Evolutionary conservation across 2,888 invertebrate species (phyloP).

Genomic region (Lissonota sp.): DNA sequence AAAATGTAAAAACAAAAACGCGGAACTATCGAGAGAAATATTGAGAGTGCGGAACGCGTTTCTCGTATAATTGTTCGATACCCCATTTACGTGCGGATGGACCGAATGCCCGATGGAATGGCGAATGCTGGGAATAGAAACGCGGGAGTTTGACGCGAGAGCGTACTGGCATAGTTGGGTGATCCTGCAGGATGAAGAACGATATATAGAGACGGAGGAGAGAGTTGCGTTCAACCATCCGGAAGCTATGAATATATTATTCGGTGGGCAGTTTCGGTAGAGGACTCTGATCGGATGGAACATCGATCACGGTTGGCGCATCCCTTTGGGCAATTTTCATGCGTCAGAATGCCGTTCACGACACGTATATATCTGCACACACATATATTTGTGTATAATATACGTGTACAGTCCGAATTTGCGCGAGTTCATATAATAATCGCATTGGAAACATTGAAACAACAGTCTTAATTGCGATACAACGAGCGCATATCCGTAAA

Average conservation of each 20-base stretch:
- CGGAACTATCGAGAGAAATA: constrained; percentile 37
- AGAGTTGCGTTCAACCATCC: constrained; percentile 81
- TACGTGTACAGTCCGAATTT: neutral
- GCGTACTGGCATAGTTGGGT: constrained; percentile 36
- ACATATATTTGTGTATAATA: neutral
- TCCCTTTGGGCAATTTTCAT: constrained; percentile 83
- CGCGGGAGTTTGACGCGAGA: constrained; percentile 47
- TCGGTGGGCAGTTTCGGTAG: constrained; percentile 82
- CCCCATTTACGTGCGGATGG: constrained; percentile 71
- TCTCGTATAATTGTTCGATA: constrained; percentile 73
- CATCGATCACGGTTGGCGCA: constrained; percentile 82
- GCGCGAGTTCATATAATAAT: neutral
- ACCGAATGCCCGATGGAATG: constrained; percentile 60
- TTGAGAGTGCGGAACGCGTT: constrained; percentile 62
- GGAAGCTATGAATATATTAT: constrained; percentile 84
- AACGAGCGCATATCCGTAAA: neutral
- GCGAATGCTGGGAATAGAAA: constrained; percentile 19
- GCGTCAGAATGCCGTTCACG: constrained; percentile 80
- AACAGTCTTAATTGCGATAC: neutral
- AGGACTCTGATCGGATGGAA: constrained; percentile 80
- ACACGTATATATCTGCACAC: neutral
- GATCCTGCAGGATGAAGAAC: constrained; percentile 4
- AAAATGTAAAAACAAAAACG: neutral
- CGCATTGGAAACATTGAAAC: constrained; percentile 6
- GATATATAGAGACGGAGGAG: constrained; percentile 37